phyloP scores from a whole-genome alignment of 2,888 invertebrate genomes.

The Gryllus longicercus region DNA sequence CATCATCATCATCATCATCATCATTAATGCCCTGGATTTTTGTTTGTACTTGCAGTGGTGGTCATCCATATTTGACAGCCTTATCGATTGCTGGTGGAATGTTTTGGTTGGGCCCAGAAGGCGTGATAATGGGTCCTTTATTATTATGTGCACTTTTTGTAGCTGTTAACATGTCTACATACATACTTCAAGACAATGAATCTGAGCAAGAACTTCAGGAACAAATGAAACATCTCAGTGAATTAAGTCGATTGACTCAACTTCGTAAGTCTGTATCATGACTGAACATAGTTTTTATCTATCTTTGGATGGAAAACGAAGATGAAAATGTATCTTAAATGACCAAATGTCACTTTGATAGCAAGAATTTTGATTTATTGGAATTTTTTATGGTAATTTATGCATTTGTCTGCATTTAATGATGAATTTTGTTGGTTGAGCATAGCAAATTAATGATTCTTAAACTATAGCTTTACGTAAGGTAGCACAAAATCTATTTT shows the following conservation, averaged over 20 bases:
- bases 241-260: conserved; percentile 18
- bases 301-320: background rate
- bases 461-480: no score
- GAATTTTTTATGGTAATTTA: no score
- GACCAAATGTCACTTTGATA: background rate
- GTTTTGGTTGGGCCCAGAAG: conserved; percentile 94
- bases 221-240: conserved; percentile 19
- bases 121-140: conserved; percentile 94
- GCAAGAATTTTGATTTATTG: no score
- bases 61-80: conserved; percentile 95
- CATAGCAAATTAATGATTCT: no score
- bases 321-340: background rate
- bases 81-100: conserved; percentile 97
- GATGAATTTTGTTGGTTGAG: no score
- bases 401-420: no score
- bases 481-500: no score
- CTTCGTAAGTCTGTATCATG: background rate
- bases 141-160: conserved; percentile 92
- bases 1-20: no score
- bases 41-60: conserved; percentile 59
- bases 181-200: conserved; percentile 23
- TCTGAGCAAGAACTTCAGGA: background rate
- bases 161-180: conserved; percentile 71
- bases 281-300: background rate
- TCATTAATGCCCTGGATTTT: background rate